Percentiles rank a stretch among this genome's conserved stretches.
phyloP scores from a whole-genome alignment of 2,113 vertebrate genomes.

The cattle (Bos taurus) region ARS-UCD2.0 NC_037336.1:20820001-20820500 shows the following conservation, averaged over 20 bases:
- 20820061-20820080: constrained; percentile 23
- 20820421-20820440: constrained; percentile 69
- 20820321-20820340: constrained; percentile 42
- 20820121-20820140: constrained; percentile 67
- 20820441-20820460: constrained; percentile 72
- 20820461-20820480: constrained; percentile 62
- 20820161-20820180: constrained; percentile 53
- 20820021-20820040: constrained; percentile 31
- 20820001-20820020: constrained; percentile 59
- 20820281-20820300: constrained; percentile 22
- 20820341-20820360: constrained; percentile 50
- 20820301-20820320: constrained; percentile 29
- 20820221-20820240: constrained; percentile 54
- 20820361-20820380: constrained; percentile 65
- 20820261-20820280: constrained; percentile 58
- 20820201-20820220: constrained; percentile 64
- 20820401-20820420: constrained; percentile 15
- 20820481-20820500: constrained; percentile 58
- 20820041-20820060: constrained; percentile 42
- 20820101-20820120: constrained; percentile 37
- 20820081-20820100: constrained; percentile 52
- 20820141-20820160: constrained; percentile 50
- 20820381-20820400: constrained; percentile 53
- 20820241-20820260: constrained; percentile 71
- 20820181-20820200: constrained; percentile 59